Base-by-base conservation (phyloP, 2,888 invertebrate genomes). In the Tiliacea aurago region DNA sequence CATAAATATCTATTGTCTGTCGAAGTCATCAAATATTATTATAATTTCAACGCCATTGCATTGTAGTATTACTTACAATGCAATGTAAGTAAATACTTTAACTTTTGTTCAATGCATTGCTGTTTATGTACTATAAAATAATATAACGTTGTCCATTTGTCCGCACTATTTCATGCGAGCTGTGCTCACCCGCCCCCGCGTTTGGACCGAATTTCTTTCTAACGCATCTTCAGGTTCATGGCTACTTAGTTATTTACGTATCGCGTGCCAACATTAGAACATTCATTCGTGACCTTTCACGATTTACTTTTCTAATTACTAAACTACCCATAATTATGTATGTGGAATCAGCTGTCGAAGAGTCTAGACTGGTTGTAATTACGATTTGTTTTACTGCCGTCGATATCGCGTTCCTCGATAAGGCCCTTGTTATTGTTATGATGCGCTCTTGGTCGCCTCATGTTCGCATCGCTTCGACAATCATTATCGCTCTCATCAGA, bases 181-280 rank as follows among this genome's bases (percentile, higher is more conserved):
- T 73, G 55, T 51, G n/a, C 15, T 68, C 68, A 70, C 0, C 53
- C 83, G 84, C 89, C 88, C 86, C 81, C 87, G 80, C 86, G 62
- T 65, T 70, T 78, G 73, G 72, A 80, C 84, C 76, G 58, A 82
- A 83, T 90, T 86, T 87, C 83, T 88, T 89, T 86, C 68, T 68
- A 77, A 79, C 75, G 66, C 76, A 84, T 85, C 83, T 80, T 87
- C 86, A 91, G 89, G 93, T 93, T 94, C 93, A 93, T 73, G 92
- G 92, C 85, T 89, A 82, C 76, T 74, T 84, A 81, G 81, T 80
- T 90, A 89, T 90, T 89, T 88, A 81, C 84, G 81, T 82, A 82
- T 86, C 78, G 86, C 86, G 86, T 90, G 90, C 90, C 89, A 90
- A 89, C 86, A 84, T 85, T 84, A 85, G 73, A 79, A 84, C 81